Evolutionary conservation across 1,140 invertebrate species (phyloP).

Genomic region (Dolichoris vasculosae): DNA sequence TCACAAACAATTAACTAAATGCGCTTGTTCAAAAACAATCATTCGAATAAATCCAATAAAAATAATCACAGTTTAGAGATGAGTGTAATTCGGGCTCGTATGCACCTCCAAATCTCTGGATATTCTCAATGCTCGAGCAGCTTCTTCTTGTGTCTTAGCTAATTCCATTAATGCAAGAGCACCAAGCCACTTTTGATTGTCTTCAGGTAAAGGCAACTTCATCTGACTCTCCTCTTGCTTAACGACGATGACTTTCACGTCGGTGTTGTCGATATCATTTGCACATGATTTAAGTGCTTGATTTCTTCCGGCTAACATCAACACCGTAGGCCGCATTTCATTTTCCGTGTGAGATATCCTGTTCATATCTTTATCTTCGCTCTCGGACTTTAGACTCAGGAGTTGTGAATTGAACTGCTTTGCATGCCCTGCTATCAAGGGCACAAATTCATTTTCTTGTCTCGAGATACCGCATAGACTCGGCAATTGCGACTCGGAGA

Average conservation of each 20-base stretch:
- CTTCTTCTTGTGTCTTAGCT: constrained; percentile 70
- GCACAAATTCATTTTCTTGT: constrained; percentile 3
- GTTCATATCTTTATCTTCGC: neutral
- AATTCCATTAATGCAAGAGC: constrained; percentile 82
- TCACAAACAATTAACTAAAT: constrained; percentile 51
- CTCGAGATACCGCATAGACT: constrained; percentile 6
- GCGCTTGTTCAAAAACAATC: constrained; percentile 27
- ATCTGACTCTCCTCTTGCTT: constrained; percentile 63
- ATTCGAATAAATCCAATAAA: constrained; percentile 39
- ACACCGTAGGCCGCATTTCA: constrained; percentile 75
- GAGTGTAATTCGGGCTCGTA: constrained; percentile 62
- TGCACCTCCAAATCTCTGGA: constrained; percentile 55
- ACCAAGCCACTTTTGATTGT: constrained; percentile 77
- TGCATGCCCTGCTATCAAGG: neutral
- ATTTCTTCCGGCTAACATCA: constrained; percentile 74
- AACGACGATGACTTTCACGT: constrained; percentile 61
- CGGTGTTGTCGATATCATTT: constrained; percentile 49
- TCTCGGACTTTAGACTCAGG: neutral
- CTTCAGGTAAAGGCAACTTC: constrained; percentile 65
- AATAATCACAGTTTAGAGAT: constrained; percentile 71
- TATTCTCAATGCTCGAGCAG: constrained; percentile 55
- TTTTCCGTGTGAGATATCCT: constrained; percentile 66
- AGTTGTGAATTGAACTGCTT: constrained; percentile 34
- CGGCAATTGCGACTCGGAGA: constrained; percentile 43
- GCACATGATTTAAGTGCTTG: constrained; percentile 45